A percentile compares a stretch with the other conserved stretches of the same genome.
Conservation (phyloP, 92 coral and sea anemone species). For the Paragorgia papillata region DNA sequence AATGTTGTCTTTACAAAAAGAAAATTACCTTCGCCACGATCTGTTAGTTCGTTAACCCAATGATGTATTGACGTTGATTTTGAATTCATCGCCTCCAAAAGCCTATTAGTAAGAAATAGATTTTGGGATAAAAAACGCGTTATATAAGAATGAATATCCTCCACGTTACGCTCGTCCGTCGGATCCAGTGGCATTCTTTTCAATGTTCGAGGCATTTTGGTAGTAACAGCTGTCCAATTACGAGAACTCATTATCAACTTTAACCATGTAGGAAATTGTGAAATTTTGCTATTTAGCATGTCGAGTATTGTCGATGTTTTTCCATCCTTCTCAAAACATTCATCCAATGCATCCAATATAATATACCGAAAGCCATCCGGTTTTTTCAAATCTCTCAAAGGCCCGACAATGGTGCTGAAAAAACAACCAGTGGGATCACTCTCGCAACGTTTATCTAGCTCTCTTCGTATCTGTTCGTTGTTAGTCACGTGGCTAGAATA, state of each 20-base stretch:
- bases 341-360: constrained; percentile 81
- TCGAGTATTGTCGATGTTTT: constrained; percentile 44
- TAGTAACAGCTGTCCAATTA: constrained; percentile 46
- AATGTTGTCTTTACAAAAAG: constrained; percentile 62
- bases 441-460: constrained; percentile 62
- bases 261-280: constrained; percentile 73
- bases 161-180: constrained; percentile 55
- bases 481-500: constrained; percentile 48
- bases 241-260: constrained; percentile 76
- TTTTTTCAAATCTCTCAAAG: constrained; percentile 42
- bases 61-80: not conserved
- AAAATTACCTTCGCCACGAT: constrained; percentile 63
- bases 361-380: constrained; percentile 49
- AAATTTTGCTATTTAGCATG: constrained; percentile 54
- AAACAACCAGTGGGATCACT: constrained; percentile 69
- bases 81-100: not conserved
- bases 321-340: constrained; percentile 53
- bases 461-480: constrained; percentile 52
- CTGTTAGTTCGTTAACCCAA: not conserved
- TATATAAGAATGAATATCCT: constrained; percentile 65
- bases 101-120: constrained; percentile 14
- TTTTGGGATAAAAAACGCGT: not conserved
- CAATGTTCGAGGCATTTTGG: constrained; percentile 35
- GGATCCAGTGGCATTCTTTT: constrained; percentile 49
- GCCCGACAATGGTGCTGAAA: constrained; percentile 46